A percentile compares a stretch with the other conserved stretches of the same genome.
phyloP scores from a whole-genome alignment of 2,113 vertebrate genomes.

The Hippocampus comes region DNA sequence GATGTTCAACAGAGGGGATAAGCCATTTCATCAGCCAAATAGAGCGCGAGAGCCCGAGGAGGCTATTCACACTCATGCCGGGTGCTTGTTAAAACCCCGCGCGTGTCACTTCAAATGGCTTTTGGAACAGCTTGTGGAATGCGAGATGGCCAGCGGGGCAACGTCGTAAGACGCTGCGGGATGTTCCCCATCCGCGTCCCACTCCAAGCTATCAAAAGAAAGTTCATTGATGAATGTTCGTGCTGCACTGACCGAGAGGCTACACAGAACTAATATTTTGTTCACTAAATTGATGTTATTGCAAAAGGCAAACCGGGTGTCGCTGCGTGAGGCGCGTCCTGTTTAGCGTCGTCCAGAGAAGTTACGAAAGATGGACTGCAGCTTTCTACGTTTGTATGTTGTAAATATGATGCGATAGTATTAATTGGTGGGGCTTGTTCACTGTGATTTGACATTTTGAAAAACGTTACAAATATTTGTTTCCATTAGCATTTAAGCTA shows the following conservation, averaged over 20 bases:
- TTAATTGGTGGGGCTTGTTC: too few species aligned
- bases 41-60: conserved; percentile 52
- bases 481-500: too few species aligned
- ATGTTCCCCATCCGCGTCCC: conserved; percentile 63
- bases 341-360: too few species aligned
- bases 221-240: conserved; percentile 60
- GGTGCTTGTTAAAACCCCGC: conserved; percentile 60
- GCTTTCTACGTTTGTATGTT: too few species aligned
- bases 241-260: conserved; percentile 42
- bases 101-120: conserved; percentile 65
- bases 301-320: too few species aligned
- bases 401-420: too few species aligned
- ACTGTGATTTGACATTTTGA: too few species aligned
- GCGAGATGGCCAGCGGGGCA: conserved; percentile 62
- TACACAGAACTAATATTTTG: conserved; percentile 10
- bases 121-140: conserved; percentile 56
- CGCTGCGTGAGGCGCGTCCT: too few species aligned
- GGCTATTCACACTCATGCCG: conserved; percentile 51
- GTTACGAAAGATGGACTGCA: too few species aligned
- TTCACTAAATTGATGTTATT: too few species aligned
- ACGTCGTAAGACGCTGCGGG: conserved; percentile 61
- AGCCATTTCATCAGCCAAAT: conserved; percentile 45
- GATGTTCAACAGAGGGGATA: conserved; percentile 38
- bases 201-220: conserved; percentile 60
- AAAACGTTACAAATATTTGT: too few species aligned